Evolutionary conservation across 2,797 vertebrate species (phyloP), one percentile per base, ranked within the genome.

Genomic region (Malurus splendens): DNA sequence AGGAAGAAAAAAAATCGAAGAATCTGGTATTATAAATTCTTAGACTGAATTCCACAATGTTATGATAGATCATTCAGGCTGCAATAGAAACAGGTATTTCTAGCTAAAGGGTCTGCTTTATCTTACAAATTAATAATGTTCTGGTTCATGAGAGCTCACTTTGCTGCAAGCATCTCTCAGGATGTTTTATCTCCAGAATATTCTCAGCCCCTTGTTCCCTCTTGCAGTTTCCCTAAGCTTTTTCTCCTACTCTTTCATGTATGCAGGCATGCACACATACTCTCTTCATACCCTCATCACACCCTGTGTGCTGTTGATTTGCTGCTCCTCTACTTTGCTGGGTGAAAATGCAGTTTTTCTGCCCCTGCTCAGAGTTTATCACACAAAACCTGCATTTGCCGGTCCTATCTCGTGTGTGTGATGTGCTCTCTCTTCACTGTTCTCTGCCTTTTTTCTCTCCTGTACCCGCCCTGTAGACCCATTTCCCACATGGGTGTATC

Each of bases 21-120:
- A 59, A 44, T 12, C 1, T 19, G 44, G 24, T 84, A 59, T 90
- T 90, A 90, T 82, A 90, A 94, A 95, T 94, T 95, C 86, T 93
- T 93, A 75, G 74, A 36, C 15, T 83, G 93, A 93, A 90, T 66
- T 84, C 68, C 75, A 90, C 33, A 47, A 25, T 11, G 4, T 56
- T 92, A 86, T 30, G 12, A 24, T 72, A 95, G 88, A 88, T 68
- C 68, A 56, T 85, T 91, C 32, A 39, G 78, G 38, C 50, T 92
- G 36, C 81, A 87, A 60, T 81, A 88, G 89, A 87, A 91, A 47
- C 71, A 92, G 38, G 48, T 79, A 92, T 86, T 93, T 81, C 56
- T 79, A 82, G 82, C 59, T 61, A 65, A 84, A 71, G 47, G 16
- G 10, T 68, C 84, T 82, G 48, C 57, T 78, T 86, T 75, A 44